These are phyloP conservation scores for Meloidogyne floridensis DNA, from an alignment of 1,140 invertebrate species.

Conservation along the genomic window DNA sequence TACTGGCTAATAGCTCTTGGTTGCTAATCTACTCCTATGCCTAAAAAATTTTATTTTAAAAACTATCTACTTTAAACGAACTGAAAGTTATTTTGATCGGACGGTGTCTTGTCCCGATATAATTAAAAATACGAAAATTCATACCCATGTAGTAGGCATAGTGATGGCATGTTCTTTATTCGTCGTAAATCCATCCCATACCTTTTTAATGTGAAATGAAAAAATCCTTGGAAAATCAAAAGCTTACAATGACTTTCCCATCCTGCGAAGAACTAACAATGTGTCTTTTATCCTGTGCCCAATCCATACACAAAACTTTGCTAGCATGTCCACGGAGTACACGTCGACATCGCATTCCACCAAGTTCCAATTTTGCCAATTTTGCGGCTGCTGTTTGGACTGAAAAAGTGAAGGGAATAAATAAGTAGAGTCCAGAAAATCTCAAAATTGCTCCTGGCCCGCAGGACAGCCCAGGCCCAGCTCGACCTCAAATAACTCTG, in stretches of 20 bases:
- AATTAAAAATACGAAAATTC: background rate
- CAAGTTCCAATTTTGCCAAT: slow-evolving; percentile 81
- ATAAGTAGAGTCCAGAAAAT: too few species aligned
- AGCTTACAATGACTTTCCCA: slow-evolving; percentile 89
- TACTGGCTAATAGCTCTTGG: too few species aligned
- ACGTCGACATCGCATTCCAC: slow-evolving; percentile 89
- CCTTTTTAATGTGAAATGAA: background rate
- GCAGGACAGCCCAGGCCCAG: too few species aligned
- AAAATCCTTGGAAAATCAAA: background rate
- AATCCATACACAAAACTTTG: slow-evolving; percentile 90
- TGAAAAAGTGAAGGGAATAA: slow-evolving; percentile 71
- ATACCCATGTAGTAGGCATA: slow-evolving; percentile 95
- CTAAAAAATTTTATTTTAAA: too few species aligned
- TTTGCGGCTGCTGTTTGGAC: slow-evolving; percentile 89
- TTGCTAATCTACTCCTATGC: too few species aligned
- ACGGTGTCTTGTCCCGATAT: too few species aligned
- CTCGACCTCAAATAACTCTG: too few species aligned
- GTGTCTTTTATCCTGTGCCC: slow-evolving; percentile 95
- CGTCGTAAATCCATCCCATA: slow-evolving; percentile 95
- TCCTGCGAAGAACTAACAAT: slow-evolving; percentile 99
- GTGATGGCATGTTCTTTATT: slow-evolving; percentile 97
- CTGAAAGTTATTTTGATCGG: too few species aligned
- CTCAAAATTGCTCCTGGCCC: too few species aligned
- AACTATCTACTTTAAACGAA: too few species aligned
- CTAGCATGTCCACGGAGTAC: slow-evolving; percentile 96